Evolutionary conservation across 2,888 invertebrate species (phyloP).

Genomic region (Blomia tropicalis): DNA sequence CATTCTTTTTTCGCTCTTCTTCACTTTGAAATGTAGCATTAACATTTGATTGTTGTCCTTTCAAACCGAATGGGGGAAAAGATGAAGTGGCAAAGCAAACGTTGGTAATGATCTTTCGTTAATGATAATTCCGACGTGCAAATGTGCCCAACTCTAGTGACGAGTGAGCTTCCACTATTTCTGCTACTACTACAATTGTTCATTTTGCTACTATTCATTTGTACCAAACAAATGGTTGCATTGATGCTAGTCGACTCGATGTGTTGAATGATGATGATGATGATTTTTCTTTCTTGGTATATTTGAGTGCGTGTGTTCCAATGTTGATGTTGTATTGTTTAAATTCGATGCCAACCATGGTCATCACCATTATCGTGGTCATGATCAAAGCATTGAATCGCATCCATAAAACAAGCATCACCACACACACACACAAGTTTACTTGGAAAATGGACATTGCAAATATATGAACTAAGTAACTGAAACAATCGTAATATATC

Average conservation of each 20-base stretch:
- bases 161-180: not conserved
- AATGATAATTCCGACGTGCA: conserved; percentile 12
- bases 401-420: too few species aligned
- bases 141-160: not conserved
- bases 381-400: not conserved
- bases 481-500: not conserved
- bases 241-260: too few species aligned
- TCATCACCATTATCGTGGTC: conserved; percentile 13
- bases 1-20: not conserved
- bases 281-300: too few species aligned
- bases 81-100: not conserved
- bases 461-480: not conserved
- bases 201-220: too few species aligned
- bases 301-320: too few species aligned
- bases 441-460: not conserved
- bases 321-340: too few species aligned
- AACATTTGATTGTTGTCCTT: not conserved
- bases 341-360: too few species aligned
- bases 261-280: not conserved
- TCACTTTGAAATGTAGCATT: not conserved
- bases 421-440: too few species aligned
- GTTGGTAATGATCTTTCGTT: conserved; percentile 7
- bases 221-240: too few species aligned
- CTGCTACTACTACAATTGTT: too few species aligned
- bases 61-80: not conserved